Base-by-base conservation (phyloP, 2,888 invertebrate species). In the Nipponacmea schrenckii region DNA sequence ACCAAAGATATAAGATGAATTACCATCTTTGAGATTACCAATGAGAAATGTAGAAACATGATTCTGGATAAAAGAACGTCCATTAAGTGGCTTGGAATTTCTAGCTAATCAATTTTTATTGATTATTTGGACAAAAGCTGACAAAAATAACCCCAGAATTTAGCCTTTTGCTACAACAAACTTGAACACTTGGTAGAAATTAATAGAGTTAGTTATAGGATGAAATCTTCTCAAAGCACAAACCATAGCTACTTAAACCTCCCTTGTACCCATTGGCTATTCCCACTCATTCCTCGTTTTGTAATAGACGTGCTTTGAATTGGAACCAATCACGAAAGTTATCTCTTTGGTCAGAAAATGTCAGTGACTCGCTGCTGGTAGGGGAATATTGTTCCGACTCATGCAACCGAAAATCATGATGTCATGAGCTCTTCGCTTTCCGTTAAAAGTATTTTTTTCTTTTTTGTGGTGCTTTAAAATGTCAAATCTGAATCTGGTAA, bases 21-120 rank as follows among this genome's bases (percentile, higher is more conserved):
- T 20, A 20, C 24, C 12, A 56, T 56, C 56, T 56, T 56, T 56
- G 20, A 24, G 24, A 56, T 56, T 24, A 56, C 56, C 56, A 56
- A 56, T 56, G 24, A 56, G 56, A 20, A 56, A 56, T 56, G 56
- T 56, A 56, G 56, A 56, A 56, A 56, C 56, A 56, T 56, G 56
- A 56, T 24, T 24, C 24, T 20, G 56, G 56, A 56, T 56, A 56
- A 56, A 56, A 56, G 56, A 24, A 24, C 20, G 20, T 56, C 56
- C 56, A 56, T 56, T 56, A 24, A 56, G 56, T 56, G 56, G 56
- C 56, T 56, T 15, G 56, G 56, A 56, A 56, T 56, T 24, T 56
- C 24, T 20, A 20, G 24, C 56, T 56, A 56, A 56, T 56, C 56
- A 56, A 56, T 56, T 56, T 56, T 24, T 56, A 56, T 56, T 56